These are phyloP conservation scores for Apodemia hepburni DNA, from an alignment of 2,888 invertebrate genomes.

Conservation along the genomic window DNA sequence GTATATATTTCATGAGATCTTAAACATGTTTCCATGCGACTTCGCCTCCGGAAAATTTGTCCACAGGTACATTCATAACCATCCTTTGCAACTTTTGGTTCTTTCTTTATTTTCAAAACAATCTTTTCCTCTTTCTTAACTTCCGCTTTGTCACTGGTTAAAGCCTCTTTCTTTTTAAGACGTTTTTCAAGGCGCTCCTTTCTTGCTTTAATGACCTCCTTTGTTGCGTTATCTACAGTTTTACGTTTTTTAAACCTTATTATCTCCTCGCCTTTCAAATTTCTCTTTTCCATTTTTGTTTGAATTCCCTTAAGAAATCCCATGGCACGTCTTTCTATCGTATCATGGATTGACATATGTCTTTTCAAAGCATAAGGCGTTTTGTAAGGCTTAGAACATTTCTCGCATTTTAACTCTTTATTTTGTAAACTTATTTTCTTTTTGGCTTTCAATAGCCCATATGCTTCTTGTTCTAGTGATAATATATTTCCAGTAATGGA, in stretches of 20 bases:
- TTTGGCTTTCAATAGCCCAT: constrained; percentile 49
- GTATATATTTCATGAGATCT: constrained; percentile 53
- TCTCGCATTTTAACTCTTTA: constrained; percentile 28
- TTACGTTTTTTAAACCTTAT: not conserved
- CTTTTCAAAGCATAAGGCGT: constrained; percentile 35
- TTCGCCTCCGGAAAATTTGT: constrained; percentile 52
- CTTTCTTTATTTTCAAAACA: constrained; percentile 24
- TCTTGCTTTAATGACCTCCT: constrained; percentile 27
- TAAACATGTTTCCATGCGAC: constrained; percentile 64
- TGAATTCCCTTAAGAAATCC: constrained; percentile 41
- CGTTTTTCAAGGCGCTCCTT: constrained; percentile 40
- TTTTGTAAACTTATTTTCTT: constrained; percentile 10
- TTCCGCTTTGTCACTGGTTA: constrained; percentile 24
- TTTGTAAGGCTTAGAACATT: constrained; percentile 53
- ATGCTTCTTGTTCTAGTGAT: constrained; percentile 65
- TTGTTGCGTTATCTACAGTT: constrained; percentile 12
- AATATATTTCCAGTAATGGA: constrained; percentile 66
- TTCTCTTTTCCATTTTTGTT: not conserved
- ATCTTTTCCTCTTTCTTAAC: constrained; percentile 25
- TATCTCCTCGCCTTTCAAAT: not conserved
- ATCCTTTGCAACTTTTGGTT: constrained; percentile 37
- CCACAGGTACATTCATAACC: constrained; percentile 68
- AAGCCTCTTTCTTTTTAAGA: constrained; percentile 35
- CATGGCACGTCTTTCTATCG: constrained; percentile 51
- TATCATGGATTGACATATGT: constrained; percentile 53